These are phyloP conservation scores for Idaea biselata DNA, from an alignment of 2,888 invertebrate genomes.

Conservation along the genomic window DNA sequence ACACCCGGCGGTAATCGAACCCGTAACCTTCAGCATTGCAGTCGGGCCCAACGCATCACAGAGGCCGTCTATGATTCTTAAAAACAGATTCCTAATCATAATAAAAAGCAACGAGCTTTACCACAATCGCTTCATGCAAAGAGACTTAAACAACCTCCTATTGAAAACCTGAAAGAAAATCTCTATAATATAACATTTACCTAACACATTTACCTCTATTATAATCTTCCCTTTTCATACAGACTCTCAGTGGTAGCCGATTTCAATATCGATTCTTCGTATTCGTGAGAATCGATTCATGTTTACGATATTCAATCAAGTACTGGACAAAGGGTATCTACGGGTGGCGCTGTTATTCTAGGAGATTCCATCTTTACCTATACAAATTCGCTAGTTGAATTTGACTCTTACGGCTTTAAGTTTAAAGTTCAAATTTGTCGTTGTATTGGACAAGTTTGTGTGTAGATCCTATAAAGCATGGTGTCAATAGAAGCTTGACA, in stretches of 20 bases:
- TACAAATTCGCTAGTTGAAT: constrained; percentile 11
- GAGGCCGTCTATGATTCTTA: too few relatives aligned
- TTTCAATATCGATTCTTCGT: constrained; percentile 61
- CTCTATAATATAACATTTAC: not conserved
- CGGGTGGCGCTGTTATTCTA: constrained; percentile 38
- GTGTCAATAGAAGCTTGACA: constrained; percentile 35
- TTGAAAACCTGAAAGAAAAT: not conserved
- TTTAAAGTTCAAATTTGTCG: constrained; percentile 10
- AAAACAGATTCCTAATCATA: too few relatives aligned
- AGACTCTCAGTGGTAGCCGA: constrained; percentile 45
- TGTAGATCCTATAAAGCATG: not conserved
- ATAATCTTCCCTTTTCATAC: constrained; percentile 35
- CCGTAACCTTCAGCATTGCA: too few relatives aligned
- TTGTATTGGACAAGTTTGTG: not conserved
- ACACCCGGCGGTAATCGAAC: too few relatives aligned
- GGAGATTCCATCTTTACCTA: constrained; percentile 22
- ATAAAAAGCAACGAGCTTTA: too few relatives aligned
- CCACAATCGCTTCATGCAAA: not conserved
- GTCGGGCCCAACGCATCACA: too few relatives aligned
- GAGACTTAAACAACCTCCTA: not conserved
- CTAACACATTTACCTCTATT: not conserved
- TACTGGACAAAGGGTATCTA: constrained; percentile 55
- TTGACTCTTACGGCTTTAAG: constrained; percentile 11
- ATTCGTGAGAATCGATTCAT: constrained; percentile 60
- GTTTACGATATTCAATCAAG: constrained; percentile 74